Evolutionary conservation across 2,113 vertebrate species (phyloP).

Genomic region (Elephas maximus): DNA sequence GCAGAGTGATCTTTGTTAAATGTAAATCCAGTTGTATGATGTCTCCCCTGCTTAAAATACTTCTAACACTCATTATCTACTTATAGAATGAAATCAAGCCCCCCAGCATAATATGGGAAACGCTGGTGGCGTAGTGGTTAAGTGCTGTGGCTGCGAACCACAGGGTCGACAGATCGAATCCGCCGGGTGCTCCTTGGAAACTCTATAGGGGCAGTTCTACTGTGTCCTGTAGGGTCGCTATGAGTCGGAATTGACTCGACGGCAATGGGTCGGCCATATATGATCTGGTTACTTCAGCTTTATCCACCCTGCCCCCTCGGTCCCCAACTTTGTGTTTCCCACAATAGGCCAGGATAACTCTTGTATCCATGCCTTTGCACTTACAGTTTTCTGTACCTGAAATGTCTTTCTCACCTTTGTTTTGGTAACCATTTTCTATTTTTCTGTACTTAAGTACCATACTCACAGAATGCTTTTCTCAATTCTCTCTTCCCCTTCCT

Average conservation of each 20-base stretch:
- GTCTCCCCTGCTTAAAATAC: neutral
- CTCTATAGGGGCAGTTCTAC: too few species aligned
- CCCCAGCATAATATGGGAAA: neutral
- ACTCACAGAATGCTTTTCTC: neutral
- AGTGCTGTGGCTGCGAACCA: too few species aligned
- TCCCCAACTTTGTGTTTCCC: neutral
- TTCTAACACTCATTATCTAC: neutral
- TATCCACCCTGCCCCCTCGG: neutral
- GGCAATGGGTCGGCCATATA: too few species aligned
- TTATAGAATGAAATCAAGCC: neutral
- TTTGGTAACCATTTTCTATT: neutral
- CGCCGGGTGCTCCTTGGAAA: too few species aligned
- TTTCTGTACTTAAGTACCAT: neutral
- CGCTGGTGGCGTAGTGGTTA: too few species aligned
- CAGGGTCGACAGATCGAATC: too few species aligned
- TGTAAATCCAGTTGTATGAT: neutral
- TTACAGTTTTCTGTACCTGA: neutral
- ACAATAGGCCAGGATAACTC: neutral
- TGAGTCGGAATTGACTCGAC: too few species aligned
- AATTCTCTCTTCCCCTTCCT: neutral
- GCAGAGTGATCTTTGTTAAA: too few species aligned
- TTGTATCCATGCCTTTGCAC: neutral
- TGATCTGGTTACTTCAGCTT: neutral
- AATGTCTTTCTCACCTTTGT: neutral
- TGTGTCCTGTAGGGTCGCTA: too few species aligned